Conservation (phyloP, 2,888 invertebrate species). For the Pyrocoelia pectoralis region DNA sequence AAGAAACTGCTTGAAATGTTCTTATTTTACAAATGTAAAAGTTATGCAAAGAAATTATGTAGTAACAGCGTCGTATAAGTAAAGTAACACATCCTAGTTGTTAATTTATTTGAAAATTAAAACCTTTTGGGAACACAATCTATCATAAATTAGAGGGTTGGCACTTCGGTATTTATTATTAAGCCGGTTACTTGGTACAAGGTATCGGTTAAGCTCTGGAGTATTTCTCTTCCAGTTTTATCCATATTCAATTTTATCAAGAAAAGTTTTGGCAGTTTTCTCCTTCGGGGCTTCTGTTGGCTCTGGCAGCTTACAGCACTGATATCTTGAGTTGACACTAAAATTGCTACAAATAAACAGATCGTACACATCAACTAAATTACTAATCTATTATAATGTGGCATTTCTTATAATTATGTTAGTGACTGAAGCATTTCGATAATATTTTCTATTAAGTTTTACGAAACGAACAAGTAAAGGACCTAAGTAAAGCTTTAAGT, state of each 20-base stretch:
- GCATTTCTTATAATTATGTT: neutral
- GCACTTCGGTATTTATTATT: slow-evolving; percentile 43
- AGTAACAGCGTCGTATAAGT: too few relatives aligned
- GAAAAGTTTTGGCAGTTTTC: slow-evolving; percentile 54
- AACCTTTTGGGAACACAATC: neutral
- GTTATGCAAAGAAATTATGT: too few relatives aligned
- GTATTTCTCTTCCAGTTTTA: slow-evolving; percentile 55
- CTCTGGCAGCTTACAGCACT: slow-evolving; percentile 39
- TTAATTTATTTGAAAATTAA: slow-evolving; percentile 6
- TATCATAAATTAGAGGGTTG: slow-evolving; percentile 19
- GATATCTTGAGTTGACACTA: slow-evolving; percentile 35
- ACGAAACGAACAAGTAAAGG: slow-evolving; percentile 20
- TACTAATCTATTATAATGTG: neutral
- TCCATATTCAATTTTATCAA: slow-evolving; percentile 59
- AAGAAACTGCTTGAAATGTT: too few relatives aligned
- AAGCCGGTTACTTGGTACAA: slow-evolving; percentile 48
- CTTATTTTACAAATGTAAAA: too few relatives aligned
- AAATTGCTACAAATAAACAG: slow-evolving; percentile 29
- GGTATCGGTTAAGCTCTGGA: slow-evolving; percentile 46
- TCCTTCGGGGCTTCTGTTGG: slow-evolving; percentile 46
- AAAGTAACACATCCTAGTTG: too few relatives aligned
- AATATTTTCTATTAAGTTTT: slow-evolving; percentile 8
- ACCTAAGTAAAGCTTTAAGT: slow-evolving; percentile 31
- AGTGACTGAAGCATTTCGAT: neutral
- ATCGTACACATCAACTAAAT: slow-evolving; percentile 10